Conservation (phyloP, 2,888 invertebrate species). For the Myathropa florea region DNA sequence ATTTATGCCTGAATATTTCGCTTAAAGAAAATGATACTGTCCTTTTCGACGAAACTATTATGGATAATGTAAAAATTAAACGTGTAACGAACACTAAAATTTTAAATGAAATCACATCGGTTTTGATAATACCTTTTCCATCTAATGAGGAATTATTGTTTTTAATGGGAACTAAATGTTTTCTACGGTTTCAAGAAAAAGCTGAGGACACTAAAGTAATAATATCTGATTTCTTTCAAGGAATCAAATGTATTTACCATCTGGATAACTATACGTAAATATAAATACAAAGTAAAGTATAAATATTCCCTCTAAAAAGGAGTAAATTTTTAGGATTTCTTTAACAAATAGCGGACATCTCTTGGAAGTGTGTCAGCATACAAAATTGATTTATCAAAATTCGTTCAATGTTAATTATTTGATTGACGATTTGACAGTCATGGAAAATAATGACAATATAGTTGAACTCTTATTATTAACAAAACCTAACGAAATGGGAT, state of each 20-base stretch:
- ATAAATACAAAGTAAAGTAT: not conserved
- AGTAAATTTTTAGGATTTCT: slow-evolving; percentile 73
- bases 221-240: slow-evolving; percentile 74
- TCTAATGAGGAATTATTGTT: slow-evolving; percentile 24
- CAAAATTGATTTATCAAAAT: slow-evolving; percentile 73
- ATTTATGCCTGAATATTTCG: slow-evolving; percentile 74
- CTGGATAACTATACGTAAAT: slow-evolving; percentile 77
- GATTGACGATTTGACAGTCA: slow-evolving; percentile 78
- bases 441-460: slow-evolving; percentile 77
- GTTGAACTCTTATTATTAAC: slow-evolving; percentile 78
- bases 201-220: slow-evolving; percentile 71
- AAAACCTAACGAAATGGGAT: slow-evolving; percentile 71
- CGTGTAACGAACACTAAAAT: slow-evolving; percentile 72
- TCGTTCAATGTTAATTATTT: slow-evolving; percentile 52
- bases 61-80: slow-evolving; percentile 75
- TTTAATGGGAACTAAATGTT: slow-evolving; percentile 49
- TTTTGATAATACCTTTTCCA: slow-evolving; percentile 63
- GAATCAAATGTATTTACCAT: slow-evolving; percentile 76
- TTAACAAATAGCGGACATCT: slow-evolving; percentile 77
- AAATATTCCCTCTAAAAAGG: not conserved
- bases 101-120: slow-evolving; percentile 71
- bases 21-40: slow-evolving; percentile 76
- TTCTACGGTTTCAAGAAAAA: slow-evolving; percentile 72
- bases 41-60: slow-evolving; percentile 73
- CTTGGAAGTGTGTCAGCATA: slow-evolving; percentile 78